phyloP scores from a whole-genome alignment of 2,797 vertebrate species.

The Alauda arvensis region DNA sequence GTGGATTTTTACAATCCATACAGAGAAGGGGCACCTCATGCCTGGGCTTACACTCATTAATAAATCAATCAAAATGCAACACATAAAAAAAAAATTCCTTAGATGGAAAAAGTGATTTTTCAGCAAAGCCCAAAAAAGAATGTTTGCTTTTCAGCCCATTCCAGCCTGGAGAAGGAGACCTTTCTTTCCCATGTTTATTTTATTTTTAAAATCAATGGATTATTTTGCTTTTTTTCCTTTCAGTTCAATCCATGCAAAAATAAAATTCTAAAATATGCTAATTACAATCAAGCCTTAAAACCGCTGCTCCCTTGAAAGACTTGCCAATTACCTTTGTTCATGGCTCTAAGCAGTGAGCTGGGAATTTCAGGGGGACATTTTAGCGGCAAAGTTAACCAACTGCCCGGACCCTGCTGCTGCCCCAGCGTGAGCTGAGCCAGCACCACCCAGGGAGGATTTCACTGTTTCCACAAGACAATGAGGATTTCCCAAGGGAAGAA shows the following conservation, averaged over 20 bases:
- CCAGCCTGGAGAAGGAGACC: constrained; percentile 32
- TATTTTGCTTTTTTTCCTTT: constrained; percentile 27
- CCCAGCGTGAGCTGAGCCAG: not conserved
- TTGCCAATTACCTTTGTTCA: constrained; percentile 20
- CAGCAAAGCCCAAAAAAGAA: constrained; percentile 39
- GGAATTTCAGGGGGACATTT: constrained; percentile 1
- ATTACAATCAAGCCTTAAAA: constrained; percentile 32
- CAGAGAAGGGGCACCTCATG: not conserved
- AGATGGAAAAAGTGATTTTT: constrained; percentile 59
- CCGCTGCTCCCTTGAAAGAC: constrained; percentile 6
- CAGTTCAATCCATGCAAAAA: constrained; percentile 29
- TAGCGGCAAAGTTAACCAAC: not conserved
- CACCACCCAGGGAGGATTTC: constrained; percentile 36
- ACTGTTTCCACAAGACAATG: constrained; percentile 17
- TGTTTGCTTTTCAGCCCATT: constrained; percentile 38
- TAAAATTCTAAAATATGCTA: constrained; percentile 50
- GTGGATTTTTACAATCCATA: not conserved
- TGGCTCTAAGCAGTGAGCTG: not conserved
- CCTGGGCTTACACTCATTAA: constrained; percentile 9
- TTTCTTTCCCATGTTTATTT: constrained; percentile 58
- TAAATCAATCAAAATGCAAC: constrained; percentile 37
- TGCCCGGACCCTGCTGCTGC: not conserved
- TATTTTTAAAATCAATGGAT: constrained; percentile 48
- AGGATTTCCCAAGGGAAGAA: not conserved
- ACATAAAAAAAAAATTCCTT: constrained; percentile 21